Evolutionary conservation across 2,797 vertebrate species (phyloP), one percentile per base, ranked within the genome.

Genomic region (Gobionotothen gibberifrons): DNA sequence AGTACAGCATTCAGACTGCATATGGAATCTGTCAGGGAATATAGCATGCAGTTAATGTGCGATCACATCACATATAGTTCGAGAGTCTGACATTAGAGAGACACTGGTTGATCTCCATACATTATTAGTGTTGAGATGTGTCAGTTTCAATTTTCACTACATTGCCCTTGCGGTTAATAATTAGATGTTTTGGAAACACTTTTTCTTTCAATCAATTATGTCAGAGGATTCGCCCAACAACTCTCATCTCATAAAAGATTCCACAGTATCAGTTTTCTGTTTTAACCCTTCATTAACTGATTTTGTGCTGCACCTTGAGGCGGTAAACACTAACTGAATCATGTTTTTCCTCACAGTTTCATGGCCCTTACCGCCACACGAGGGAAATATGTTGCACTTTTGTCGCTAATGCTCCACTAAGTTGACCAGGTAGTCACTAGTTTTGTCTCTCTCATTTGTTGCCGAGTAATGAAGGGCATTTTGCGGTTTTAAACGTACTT

Each of bases 21-120:
- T 65, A 82, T 63, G 64, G 66, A 83, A 77, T 89, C 58, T 83
- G 70, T 90, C 83, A 72, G 76, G 62, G 73, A 76, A 78, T 87
- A 81, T 78, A 76, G 65, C 74, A 73, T 79, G 68, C 84, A 79
- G 87, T 82, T 81, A 80, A 69, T 76, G 69, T 15, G 76, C 56
- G 62, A 74, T 89, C 75, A 76, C 79, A 85, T 86, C 42, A 80
- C 62, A 81, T 83, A 42, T 40, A 52, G 70, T 54, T 54, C 7
- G 43, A 59, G 76, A 81, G 74, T 76, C 74, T 80, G 86, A 89
- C 72, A 84, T 74, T 58, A 54, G 63, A 26, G 57, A 80, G 69
- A 61, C 44, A 47, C 53, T 75, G 52, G 69, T 70, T 76, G 62
- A 74, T 74, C 76, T 60, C 72, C 13, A 51, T 72, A 32, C 44